Conservation (phyloP, 2,797 vertebrate species). For the Alca torda region DNA sequence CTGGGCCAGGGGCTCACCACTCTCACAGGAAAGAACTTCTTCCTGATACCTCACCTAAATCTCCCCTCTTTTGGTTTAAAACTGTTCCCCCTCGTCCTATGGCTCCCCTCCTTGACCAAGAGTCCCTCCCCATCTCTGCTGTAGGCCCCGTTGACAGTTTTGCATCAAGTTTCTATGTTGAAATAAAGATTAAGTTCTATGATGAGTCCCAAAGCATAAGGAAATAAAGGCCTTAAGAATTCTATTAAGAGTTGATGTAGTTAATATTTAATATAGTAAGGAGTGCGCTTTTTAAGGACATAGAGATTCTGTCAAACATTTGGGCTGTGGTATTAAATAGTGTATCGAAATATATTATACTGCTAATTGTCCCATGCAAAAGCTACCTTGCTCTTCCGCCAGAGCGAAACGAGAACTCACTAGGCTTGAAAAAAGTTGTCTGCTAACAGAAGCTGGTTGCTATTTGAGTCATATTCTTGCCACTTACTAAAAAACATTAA, state of each 20-base stretch:
- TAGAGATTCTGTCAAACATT: background rate
- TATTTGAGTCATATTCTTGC: background rate
- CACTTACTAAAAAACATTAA: background rate
- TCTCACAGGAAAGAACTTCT: too few species aligned
- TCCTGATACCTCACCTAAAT: too few species aligned
- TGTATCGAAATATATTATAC: background rate
- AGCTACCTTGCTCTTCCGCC: background rate
- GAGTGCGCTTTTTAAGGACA: background rate
- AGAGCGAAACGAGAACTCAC: background rate
- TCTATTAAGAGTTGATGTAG: background rate
- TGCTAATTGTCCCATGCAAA: background rate
- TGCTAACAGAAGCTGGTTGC: background rate
- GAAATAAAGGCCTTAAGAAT: background rate
- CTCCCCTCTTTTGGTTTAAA: too few species aligned
- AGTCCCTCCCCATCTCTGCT: too few species aligned
- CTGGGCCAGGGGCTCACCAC: too few species aligned
- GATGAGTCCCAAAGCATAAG: rapidly evolving
- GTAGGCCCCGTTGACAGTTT: background rate
- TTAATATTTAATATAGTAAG: background rate
- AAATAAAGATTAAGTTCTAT: background rate
- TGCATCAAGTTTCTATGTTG: background rate
- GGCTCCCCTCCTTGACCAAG: too few species aligned
- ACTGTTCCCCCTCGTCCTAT: too few species aligned
- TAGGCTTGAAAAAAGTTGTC: background rate
- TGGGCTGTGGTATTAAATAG: background rate